These are phyloP conservation scores for Manis pentadactyla DNA, from an alignment of 2,797 vertebrate genomes.

Conservation along the genomic window DNA sequence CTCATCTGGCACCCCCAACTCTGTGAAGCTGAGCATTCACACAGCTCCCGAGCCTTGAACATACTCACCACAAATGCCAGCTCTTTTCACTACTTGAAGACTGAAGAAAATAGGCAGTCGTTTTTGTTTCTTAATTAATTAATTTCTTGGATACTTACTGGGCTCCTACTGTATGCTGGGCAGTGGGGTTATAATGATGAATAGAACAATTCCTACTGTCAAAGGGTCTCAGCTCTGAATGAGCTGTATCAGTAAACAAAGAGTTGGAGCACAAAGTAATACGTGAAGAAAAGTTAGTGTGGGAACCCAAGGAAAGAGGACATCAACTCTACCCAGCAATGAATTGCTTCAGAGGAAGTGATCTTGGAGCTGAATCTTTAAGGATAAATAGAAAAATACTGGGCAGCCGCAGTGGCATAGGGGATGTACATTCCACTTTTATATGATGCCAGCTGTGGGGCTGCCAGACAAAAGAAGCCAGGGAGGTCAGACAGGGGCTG, in stretches of 20 bases:
- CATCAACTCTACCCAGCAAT: neutral
- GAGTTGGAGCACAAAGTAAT: neutral
- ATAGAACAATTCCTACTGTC: neutral
- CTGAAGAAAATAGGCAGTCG: neutral
- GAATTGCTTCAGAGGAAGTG: neutral
- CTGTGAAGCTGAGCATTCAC: neutral
- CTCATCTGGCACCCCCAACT: neutral
- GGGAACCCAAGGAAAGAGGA: neutral
- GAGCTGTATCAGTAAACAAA: neutral
- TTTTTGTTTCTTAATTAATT: slow-evolving; percentile 3
- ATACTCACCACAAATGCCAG: neutral
- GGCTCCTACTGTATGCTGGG: neutral
- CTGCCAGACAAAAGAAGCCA: neutral
- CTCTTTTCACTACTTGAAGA: neutral
- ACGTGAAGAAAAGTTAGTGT: neutral
- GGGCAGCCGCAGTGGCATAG: neutral
- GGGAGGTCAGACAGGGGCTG: neutral
- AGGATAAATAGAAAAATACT: neutral
- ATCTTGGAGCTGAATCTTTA: neutral
- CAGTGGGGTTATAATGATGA: neutral
- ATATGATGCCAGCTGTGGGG: neutral
- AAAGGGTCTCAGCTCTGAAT: neutral
- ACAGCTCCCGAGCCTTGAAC: neutral
- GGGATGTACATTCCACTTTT: neutral
- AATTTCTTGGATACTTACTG: neutral